Base-by-base conservation (phyloP, 2,888 invertebrate genomes). In the Sarcophaga caerulescens region DNA sequence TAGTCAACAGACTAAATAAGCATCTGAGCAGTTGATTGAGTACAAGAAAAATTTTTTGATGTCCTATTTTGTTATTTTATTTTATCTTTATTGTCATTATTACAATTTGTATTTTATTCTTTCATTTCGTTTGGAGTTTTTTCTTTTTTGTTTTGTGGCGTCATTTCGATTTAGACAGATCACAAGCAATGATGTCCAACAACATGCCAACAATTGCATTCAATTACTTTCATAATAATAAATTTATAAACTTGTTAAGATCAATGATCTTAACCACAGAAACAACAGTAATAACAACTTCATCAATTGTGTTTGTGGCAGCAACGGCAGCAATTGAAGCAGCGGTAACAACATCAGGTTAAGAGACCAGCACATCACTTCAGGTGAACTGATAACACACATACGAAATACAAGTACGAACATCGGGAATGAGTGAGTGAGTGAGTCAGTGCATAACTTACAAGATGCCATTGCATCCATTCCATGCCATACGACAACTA, bases 171-270 rank as follows among this genome's bases (percentile, higher is more conserved):
- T 11, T 21, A 21, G 14, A 60, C 60, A 71, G 71, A 71, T 25
- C 5, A 70, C 77, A 82, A 60, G 60, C 77, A 82, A 71, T 73
- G 82, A 82, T 82, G 81, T 63, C 77, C 71, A 14, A 23, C 57
- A 81, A 85, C 84, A 75, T 80, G 79, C 78, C 85, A 77, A 66
- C 81, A 81, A 85, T 85, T 85, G 85, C 69, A 79, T 82, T 82
- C 83, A 85, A 85, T 85, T 85, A 85, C 85, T 85, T 85, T 85
- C 85, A 85, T 83, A 85, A 85, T 85, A 85, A 85, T 83, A 85
- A 85, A 81, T 81, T 85, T 85, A 81, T 75, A 81, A 85, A 78
- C 85, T 81, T 85, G 78, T 85, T 83, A 85, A 87, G 84, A 85
- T 84, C 87, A 84, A 84, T 86, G 87, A 87, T 85, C 85, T 85